A percentile compares a stretch with the other conserved stretches of the same genome.
These are phyloP conservation scores for Spheniscus humboldti DNA, from an alignment of 2,797 vertebrate species.

Conservation along the genomic window DNA sequence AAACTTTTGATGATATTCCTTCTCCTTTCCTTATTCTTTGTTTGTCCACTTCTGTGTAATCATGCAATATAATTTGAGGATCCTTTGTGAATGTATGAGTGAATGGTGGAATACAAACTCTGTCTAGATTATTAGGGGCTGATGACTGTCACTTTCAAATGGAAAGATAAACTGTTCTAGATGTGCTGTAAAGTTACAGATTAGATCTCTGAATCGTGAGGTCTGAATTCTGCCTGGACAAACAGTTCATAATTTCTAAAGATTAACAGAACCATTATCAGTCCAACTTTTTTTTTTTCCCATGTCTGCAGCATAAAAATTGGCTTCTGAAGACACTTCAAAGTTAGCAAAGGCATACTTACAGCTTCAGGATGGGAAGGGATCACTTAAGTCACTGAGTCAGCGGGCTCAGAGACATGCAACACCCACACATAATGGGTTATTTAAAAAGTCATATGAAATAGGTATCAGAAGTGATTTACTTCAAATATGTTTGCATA, in stretches of 20 bases:
- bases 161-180: constrained; percentile 34
- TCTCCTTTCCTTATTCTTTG: constrained; percentile 40
- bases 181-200: constrained; percentile 7
- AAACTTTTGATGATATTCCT: constrained; percentile 56
- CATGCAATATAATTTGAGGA: constrained; percentile 28
- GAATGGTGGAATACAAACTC: constrained; percentile 9
- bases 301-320: not conserved
- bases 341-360: not conserved
- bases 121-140: not conserved
- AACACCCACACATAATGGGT: not conserved
- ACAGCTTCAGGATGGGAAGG: not conserved
- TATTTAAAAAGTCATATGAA: not conserved
- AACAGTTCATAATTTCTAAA: not conserved
- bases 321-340: not conserved
- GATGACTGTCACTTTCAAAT: constrained; percentile 4
- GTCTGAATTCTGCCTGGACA: not conserved
- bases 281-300: not conserved
- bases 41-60: constrained; percentile 57
- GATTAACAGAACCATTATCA: not conserved
- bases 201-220: not conserved
- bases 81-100: constrained; percentile 8
- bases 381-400: not conserved
- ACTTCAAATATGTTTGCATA: not conserved
- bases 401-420: not conserved
- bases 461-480: not conserved